A percentile compares a stretch with the other conserved stretches of the same genome.
phyloP scores from a whole-genome alignment of 2,113 vertebrate genomes.

The Columbina picui region DNA sequence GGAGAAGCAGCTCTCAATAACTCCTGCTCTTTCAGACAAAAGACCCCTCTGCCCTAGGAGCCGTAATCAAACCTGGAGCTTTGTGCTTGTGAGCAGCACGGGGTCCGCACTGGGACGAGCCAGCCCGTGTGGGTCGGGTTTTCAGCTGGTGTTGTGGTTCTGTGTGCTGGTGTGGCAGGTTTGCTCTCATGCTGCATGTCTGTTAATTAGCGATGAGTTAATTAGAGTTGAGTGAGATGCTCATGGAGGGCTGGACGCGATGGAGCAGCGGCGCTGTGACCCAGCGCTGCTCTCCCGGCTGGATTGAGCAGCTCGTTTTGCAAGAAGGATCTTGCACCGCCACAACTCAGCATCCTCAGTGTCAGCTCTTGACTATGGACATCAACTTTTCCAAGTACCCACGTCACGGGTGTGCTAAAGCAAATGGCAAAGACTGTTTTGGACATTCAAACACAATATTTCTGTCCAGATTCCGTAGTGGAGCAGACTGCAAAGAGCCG shows the following conservation, averaged over 20 bases:
- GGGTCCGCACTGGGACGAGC: accelerated
- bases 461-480: accelerated
- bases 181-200: not conserved
- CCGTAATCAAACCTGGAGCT: not conserved
- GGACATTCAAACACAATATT: not conserved
- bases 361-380: accelerated
- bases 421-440: not conserved
- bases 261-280: not conserved
- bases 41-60: not conserved
- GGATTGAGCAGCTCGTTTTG: not conserved
- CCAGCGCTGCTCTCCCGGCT: not conserved
- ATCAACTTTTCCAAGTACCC: not conserved
- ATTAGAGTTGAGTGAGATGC: too few relatives aligned
- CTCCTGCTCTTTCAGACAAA: not conserved
- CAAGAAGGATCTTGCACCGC: not conserved
- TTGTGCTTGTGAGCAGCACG: accelerated
- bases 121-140: accelerated
- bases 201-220: not conserved
- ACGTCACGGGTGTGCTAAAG: not conserved
- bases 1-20: not conserved
- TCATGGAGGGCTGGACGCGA: not conserved
- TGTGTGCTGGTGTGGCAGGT: not conserved
- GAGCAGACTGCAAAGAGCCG: not conserved
- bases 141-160: not conserved
- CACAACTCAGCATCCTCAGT: not conserved